Evolutionary conservation across 2,888 invertebrate genomes (phyloP).

Genomic region (Meteorus cinctellus): DNA sequence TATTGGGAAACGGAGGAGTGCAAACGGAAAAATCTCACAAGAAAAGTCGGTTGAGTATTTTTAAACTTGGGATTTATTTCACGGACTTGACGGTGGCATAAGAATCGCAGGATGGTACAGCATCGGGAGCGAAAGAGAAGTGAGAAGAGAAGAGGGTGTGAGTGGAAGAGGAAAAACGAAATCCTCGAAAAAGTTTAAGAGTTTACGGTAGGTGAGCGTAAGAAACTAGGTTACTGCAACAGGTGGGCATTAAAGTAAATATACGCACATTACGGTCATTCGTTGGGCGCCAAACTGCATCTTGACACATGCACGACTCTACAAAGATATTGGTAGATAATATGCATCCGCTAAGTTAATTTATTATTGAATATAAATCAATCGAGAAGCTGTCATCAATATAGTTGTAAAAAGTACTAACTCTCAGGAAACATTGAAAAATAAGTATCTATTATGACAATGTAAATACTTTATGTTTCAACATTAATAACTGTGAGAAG

Average conservation of each 20-base stretch:
- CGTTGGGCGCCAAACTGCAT: slow-evolving; percentile 51
- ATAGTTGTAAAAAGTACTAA: neutral
- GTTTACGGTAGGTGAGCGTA: slow-evolving; percentile 64
- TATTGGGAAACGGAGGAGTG: neutral
- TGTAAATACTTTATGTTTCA: slow-evolving; percentile 42
- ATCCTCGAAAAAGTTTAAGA: slow-evolving; percentile 64
- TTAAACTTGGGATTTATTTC: slow-evolving; percentile 31
- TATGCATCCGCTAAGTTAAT: slow-evolving; percentile 10
- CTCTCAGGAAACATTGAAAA: neutral
- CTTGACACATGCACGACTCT: slow-evolving; percentile 50
- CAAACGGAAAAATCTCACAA: neutral
- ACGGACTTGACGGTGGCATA: slow-evolving; percentile 36
- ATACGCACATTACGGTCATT: slow-evolving; percentile 69
- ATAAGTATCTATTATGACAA: slow-evolving; percentile 16
- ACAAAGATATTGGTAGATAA: slow-evolving; percentile 15
- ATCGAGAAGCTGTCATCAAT: neutral
- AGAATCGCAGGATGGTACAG: slow-evolving; percentile 30
- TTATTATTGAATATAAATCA: neutral
- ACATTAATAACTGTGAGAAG: slow-evolving; percentile 40
- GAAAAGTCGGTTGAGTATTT: neutral
- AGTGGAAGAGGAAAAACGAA: slow-evolving; percentile 33
- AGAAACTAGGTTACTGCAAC: slow-evolving; percentile 70
- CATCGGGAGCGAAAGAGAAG: slow-evolving; percentile 5
- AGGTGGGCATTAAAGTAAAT: slow-evolving; percentile 71
- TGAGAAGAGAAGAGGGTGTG: slow-evolving; percentile 38